Evolutionary conservation across 2,888 invertebrate species (phyloP), one percentile per base, ranked within the genome.

Genomic region (Calliscelio sp.): DNA sequence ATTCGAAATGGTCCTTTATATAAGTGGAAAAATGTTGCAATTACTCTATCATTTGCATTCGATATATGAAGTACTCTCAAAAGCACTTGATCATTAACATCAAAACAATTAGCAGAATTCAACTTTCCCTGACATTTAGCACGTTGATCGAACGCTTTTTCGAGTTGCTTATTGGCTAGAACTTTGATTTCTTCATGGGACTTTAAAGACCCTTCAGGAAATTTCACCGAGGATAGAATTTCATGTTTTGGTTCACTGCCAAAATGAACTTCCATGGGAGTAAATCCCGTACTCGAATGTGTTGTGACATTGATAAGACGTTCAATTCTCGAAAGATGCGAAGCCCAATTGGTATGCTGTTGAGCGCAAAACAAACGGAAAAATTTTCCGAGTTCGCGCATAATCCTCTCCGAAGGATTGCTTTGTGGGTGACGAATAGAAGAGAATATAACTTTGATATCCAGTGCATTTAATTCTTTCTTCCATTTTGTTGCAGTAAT

Each of bases 361-460:
- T 24, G 4, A 10, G 20, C 10, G 28, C 59, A 59, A 41, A 38
- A 41, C 14, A 18, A n/a, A 6, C 59, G 3, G 41, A 59, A 59
- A 41, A 59, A 59, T 24, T 41, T 59, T 8, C 59, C 59, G 2
- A 59, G 22, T 41, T 59, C 59, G 38, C 32, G 8, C 59, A 59
- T 59, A 14, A 59, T 59, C 10, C 38, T 2, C 14, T 59, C 59
- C 2, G 59, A 88, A 53, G 63, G 63, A 14, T 63, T 63, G 11
- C 63, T 46, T 11, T 63, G 63, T 0, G 63, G 63, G 49, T 65
- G 65, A 1, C 65, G 24, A 0, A 65, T 65, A 8, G 65, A 65
- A 0, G 65, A 65, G 46, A 32, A 65, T 6, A 49, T n/a, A 49
- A 49, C 49, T 6, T 65, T 28, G 32, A 65, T 65, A 14, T 11